phyloP scores from a whole-genome alignment of 2,113 vertebrate species.

The Phaethon lepturus region DNA sequence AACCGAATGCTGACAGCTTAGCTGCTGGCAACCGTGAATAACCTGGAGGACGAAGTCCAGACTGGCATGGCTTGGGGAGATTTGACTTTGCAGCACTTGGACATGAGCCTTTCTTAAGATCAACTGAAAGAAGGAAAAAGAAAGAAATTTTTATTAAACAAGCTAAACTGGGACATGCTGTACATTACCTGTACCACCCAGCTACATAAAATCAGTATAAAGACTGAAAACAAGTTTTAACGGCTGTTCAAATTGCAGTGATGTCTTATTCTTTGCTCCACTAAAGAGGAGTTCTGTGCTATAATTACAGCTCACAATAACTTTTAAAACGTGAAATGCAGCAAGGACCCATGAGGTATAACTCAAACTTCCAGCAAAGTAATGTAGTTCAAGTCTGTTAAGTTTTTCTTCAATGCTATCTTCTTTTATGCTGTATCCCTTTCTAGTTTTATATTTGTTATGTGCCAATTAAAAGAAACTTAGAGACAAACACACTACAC shows the following conservation, averaged over 20 bases:
- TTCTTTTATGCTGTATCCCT: background rate
- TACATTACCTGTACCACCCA: background rate
- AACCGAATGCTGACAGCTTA: conserved; percentile 87
- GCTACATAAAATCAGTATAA: background rate
- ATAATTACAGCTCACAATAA: background rate
- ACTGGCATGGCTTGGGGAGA: conserved; percentile 85
- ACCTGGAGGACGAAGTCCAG: conserved; percentile 91
- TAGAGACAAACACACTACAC: accelerated
- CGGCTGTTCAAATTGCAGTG: background rate
- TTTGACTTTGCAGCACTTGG: conserved; percentile 80
- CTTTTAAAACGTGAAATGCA: background rate
- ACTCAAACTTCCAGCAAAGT: background rate
- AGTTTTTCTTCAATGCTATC: background rate
- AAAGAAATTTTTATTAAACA: background rate
- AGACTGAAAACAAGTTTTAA: background rate
- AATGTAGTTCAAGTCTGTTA: background rate
- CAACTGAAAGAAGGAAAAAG: conserved; percentile 66
- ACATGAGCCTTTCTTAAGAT: conserved; percentile 82
- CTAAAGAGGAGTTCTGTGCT: background rate
- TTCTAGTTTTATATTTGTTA: conserved; percentile 14
- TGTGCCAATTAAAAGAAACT: background rate
- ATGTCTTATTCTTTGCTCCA: background rate
- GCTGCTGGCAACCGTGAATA: conserved; percentile 88
- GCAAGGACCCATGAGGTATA: background rate
- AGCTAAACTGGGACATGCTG: background rate